Base-by-base conservation (phyloP, 23 tunicate genomes). In the Trididemnum clinides region DNA sequence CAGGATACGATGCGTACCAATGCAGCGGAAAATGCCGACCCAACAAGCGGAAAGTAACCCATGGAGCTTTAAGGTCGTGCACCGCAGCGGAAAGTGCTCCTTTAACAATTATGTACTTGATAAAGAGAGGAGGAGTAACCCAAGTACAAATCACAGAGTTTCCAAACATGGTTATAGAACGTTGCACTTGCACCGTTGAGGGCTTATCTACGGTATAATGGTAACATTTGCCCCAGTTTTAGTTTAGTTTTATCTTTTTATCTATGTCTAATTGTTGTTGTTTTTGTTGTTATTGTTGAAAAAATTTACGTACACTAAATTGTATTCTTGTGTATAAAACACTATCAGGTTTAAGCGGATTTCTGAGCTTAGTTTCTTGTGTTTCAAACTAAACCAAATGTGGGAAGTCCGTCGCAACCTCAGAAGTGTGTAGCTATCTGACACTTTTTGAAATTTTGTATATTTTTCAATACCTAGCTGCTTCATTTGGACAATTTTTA, bases 101-200 rank as follows among this genome's bases (percentile, higher is more conserved):
- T 21, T 36, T 92, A 51, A 84, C 97, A 26, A 71, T 92, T 0
- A 92, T 92, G 97, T 92, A 92, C 39, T 82, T 92, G 70, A 88
- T 83, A 23, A 92, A 92, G 77, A 82, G 87, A 6, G 91, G 80
- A 33, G 90, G 65, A 23, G 36, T 58, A 20, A 87, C 88, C 15
- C 77, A 82, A 26, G 85, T 87, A 0, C 88, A 92, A 83, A 72
- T 92, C 0, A 62, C 97, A 23, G 97, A 92, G 64, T 92, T 92
- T 87, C 97, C 97, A 0, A 87, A 92, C 59, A 92, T 92, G 97
- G 70, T 92, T 22, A 77, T 92, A 6, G 86, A 87, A 39, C 72
- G 85, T 33, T 92, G 97, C 62, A 85, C 85, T 33, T 92, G 97
- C 51, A 77, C 91, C 6, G 39, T 83, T 12, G 97, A 92, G 64